These are phyloP conservation scores for Thereuonema tuberculata DNA, from an alignment of 1,140 invertebrate species.

Conservation along the genomic window DNA sequence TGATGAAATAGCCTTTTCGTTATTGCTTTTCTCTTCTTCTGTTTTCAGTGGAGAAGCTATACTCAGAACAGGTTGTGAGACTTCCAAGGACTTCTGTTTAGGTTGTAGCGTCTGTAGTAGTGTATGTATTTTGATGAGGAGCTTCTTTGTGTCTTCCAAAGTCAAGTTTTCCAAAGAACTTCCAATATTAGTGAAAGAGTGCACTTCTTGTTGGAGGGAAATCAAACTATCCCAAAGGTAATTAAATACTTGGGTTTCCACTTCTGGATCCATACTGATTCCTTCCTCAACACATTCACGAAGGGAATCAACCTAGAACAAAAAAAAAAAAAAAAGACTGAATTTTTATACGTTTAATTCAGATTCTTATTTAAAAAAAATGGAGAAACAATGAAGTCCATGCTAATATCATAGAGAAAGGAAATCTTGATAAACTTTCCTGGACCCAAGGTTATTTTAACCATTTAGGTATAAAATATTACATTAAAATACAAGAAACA, in stretches of 20 bases:
- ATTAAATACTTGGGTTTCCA: neutral
- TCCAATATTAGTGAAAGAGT: neutral
- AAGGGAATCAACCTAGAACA: neutral
- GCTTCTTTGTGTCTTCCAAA: neutral
- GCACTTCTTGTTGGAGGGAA: neutral
- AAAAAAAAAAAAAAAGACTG: neutral
- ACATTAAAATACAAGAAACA: neutral
- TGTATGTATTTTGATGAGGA: neutral
- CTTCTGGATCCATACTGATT: neutral
- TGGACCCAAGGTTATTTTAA: neutral
- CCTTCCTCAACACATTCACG: constrained; percentile 1
- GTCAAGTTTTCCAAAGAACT: neutral
- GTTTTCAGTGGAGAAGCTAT: too few relatives aligned
- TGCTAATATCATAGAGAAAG: neutral
- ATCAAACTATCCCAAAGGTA: constrained; percentile 5
- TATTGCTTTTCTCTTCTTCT: too few relatives aligned
- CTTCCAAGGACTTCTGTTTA: neutral
- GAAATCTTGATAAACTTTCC: neutral
- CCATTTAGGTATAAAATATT: neutral
- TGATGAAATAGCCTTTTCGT: too few relatives aligned
- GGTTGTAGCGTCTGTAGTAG: neutral
- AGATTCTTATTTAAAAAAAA: neutral
- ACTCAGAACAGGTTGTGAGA: neutral
- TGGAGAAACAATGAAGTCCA: too few relatives aligned
- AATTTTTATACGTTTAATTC: neutral